Evolutionary conservation across 1,140 invertebrate genomes (phyloP).

Genomic region (Bombus polaris): DNA sequence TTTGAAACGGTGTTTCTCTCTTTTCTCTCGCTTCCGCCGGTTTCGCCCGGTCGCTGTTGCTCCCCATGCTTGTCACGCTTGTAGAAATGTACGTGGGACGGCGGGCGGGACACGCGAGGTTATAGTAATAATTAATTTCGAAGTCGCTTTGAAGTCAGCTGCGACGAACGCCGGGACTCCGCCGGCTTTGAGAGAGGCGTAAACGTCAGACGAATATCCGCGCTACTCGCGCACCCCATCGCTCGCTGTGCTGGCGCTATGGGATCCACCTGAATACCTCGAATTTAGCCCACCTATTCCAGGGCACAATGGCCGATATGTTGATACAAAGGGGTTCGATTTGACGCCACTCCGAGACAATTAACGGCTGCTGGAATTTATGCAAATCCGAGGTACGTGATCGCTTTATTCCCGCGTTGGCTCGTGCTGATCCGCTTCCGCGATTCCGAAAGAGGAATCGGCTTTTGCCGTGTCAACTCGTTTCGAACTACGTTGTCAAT

Average conservation of each 20-base stretch:
- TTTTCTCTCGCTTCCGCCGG: conserved; percentile 55
- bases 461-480: background rate
- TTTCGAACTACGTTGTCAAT: background rate
- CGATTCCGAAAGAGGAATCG: conserved; percentile 25
- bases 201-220: conserved; percentile 60
- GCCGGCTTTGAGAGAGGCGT: conserved; percentile 56
- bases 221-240: background rate
- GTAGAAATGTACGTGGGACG: conserved; percentile 61
- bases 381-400: conserved; percentile 32
- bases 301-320: conserved; percentile 42
- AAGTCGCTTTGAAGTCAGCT: conserved; percentile 71
- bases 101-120: conserved; percentile 48
- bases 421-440: background rate
- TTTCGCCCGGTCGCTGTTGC: background rate
- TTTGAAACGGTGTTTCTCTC: conserved; percentile 69
- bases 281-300: conserved; percentile 29
- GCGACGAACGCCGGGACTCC: conserved; percentile 48
- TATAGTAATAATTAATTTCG: conserved; percentile 73
- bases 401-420: conserved; percentile 7
- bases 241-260: conserved; percentile 13
- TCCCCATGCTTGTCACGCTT: conserved; percentile 53
- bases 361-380: conserved; percentile 53
- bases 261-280: conserved; percentile 43
- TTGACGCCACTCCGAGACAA: conserved; percentile 57
- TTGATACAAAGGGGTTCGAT: conserved; percentile 61